Percentiles rank a stretch among this genome's conserved stretches.
Evolutionary conservation across 2,888 invertebrate genomes (phyloP).

Genomic region (Fragum fragum): DNA sequence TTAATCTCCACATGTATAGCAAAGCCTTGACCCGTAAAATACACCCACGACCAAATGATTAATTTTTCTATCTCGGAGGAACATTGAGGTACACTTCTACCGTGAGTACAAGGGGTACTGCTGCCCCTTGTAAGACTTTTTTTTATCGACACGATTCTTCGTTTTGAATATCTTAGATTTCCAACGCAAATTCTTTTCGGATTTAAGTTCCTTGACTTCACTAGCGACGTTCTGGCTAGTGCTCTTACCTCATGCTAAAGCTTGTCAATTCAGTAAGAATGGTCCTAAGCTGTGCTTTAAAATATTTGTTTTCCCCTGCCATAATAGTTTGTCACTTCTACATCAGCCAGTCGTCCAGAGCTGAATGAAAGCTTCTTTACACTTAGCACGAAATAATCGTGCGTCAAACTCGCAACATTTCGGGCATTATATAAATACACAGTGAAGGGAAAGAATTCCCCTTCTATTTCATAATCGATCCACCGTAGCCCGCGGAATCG

Average conservation of each 20-base stretch:
- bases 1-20: conserved; percentile 42
- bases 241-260: conserved; percentile 18
- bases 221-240: neutral
- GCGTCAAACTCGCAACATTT: neutral
- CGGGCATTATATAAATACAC: neutral
- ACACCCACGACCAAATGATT: neutral
- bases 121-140: too few relatives aligned
- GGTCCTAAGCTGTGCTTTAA: neutral
- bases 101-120: too few relatives aligned
- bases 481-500: too few relatives aligned
- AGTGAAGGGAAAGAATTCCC: conserved; percentile 17
- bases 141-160: too few relatives aligned
- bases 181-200: conserved; percentile 4
- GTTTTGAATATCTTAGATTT: conserved; percentile 8
- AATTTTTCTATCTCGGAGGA: too few relatives aligned
- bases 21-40: conserved; percentile 11
- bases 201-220: conserved; percentile 18
- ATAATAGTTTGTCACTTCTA: neutral
- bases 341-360: conserved; percentile 13
- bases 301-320: neutral
- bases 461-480: conserved; percentile 19
- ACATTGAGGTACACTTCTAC: too few relatives aligned
- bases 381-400: neutral
- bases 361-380: neutral
- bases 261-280: neutral